Evolutionary conservation across 2,113 vertebrate genomes (phyloP).

Genomic region (Peromyscus californicus): DNA sequence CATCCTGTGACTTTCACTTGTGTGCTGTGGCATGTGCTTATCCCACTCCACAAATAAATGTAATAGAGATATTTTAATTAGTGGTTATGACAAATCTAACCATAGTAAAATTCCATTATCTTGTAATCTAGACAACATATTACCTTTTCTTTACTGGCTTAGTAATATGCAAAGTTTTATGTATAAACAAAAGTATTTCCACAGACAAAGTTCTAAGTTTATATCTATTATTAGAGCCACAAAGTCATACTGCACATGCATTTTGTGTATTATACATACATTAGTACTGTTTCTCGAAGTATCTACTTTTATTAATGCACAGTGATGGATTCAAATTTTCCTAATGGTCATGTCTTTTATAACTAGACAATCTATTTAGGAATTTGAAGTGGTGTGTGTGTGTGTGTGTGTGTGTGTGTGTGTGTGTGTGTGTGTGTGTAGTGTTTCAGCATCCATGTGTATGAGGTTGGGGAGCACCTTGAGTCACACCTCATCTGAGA

Average conservation of each 20-base stretch:
- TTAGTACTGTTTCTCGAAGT: not conserved
- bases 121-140: not conserved
- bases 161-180: not conserved
- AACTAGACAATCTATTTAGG: not conserved
- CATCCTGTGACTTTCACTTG: not conserved
- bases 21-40: not conserved
- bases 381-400: not conserved
- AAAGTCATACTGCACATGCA: not conserved
- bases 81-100: not conserved
- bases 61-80: not conserved
- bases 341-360: not conserved
- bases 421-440: not conserved
- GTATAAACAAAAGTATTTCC: slow-evolving; percentile 3
- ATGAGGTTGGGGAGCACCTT: too few relatives aligned
- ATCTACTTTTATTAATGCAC: not conserved
- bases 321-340: not conserved
- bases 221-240: not conserved
- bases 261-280: not conserved
- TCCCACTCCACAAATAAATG: not conserved
- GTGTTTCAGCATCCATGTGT: not conserved
- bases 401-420: not conserved
- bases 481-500: too few relatives aligned
- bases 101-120: not conserved
- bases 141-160: not conserved
- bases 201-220: not conserved